Base-by-base conservation (phyloP, 2,888 invertebrate genomes). In the Lathronympha strigana region DNA sequence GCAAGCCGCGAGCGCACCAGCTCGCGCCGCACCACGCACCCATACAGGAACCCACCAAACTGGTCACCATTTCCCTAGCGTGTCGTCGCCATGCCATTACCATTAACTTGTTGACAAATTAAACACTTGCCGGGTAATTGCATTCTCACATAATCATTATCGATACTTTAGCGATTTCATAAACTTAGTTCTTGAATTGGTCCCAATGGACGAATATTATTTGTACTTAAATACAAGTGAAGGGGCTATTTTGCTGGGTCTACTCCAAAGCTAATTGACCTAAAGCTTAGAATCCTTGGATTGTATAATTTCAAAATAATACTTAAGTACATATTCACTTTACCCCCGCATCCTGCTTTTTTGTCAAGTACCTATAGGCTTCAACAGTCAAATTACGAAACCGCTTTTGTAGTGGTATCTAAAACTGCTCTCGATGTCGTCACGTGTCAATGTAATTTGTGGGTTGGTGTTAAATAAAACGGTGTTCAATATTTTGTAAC, bases 401-500 rank as follows among this genome's bases (percentile, higher is more conserved):
- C 74, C 73, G 47, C 72, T 73, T 80, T 80, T 78, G 74, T 75
- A 76, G 77, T 76, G 76, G n/a, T 76, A 78, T 75, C 77, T 78
- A 74, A 78, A 78, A 79, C 77, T 76, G 79, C 74, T 80, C 77
- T 76, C 74, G 74, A 77, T 81, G 84, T 86, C 84, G 82, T 81
- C 82, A 82, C 84, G 81, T 83, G 88, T 87, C 84, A 86, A 87
- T 84, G 83, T 83, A 90, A 90, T 91, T 92, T 89, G 90, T 84
- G 83, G 78, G 84, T 81, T 81, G 74, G 89, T 90, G 91, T 88
- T 92, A 91, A 92, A 90, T 88, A 89, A 90, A 91, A 90, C 91
- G 87, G 90, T 88, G 88, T 88, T 88, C 89, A 90, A 91, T 91
- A 90, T 92, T 90, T 91, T 90, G 90, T 91, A 88, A 91, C 90